Base-by-base conservation (phyloP, 2,797 vertebrate species). In the Typhlichthys eigenmanni region DNA sequence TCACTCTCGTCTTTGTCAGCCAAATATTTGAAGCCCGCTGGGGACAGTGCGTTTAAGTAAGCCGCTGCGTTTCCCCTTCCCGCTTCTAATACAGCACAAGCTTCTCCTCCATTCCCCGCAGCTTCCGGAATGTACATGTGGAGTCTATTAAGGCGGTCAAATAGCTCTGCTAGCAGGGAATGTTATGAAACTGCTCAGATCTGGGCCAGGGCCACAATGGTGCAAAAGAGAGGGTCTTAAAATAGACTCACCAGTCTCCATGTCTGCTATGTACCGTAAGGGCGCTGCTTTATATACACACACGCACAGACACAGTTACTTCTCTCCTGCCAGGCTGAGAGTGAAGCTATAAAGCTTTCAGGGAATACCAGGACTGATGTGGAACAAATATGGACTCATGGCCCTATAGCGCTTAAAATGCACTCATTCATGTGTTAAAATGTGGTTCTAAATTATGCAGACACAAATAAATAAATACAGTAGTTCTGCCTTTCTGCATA, bases 41-140 rank as follows among this genome's bases (percentile, higher is more conserved):
- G 62, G 72, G 76, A 81, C 61, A 64, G 71, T 78, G 76, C 83
- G 82, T 73, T 81, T 72, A 74, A 2, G 2, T 63, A 17, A 38
- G 16, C 47, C 8, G 2, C 29, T 0, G 2, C 13, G 6, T n/a
- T 24, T 43, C 38, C 17, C 34, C 62, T 55, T 57, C 69, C 48
- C 53, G 55, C 48, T 6, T 1, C 62, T 12, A 50, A 2, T 6
- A 58, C 38, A 43, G 45, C 55, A 47, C 49, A 55, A 43, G 46
- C 70, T 59, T 76, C 69, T 68, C 45, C 67, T 68, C 57, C 73
- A 72, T 73, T 68, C 83, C 77, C 72, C 65, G 79, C 59, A 51
- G 61, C 76, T 91, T 90, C 85, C 82, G 89, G 86, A 88, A 89
- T 89, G 87, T 76, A 88, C 91, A 93, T 88, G 75, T 92, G 93